Percentiles rank a stretch among this genome's conserved stretches.
phyloP scores from a whole-genome alignment of 2,113 vertebrate species.

The Prionailurus bengalensis region DNA sequence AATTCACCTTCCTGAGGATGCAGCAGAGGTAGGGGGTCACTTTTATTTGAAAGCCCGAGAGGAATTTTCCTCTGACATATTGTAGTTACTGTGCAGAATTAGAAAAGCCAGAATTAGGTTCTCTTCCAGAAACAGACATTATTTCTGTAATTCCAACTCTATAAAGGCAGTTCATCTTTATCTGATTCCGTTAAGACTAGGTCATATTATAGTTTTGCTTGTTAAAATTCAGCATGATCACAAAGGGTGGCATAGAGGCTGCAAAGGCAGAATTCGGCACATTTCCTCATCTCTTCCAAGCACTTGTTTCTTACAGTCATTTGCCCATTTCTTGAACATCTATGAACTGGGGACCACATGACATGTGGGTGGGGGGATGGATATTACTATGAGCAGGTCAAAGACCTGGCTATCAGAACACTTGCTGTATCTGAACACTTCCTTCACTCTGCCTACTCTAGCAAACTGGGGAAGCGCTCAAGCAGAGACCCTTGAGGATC shows the following conservation, averaged over 20 bases:
- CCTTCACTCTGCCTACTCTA: background rate
- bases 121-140: too few relatives aligned
- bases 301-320: background rate
- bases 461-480: background rate
- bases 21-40: background rate
- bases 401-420: background rate
- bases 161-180: background rate
- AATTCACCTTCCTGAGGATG: background rate
- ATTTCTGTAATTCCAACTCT: background rate
- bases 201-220: background rate
- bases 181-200: constrained; percentile 4
- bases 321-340: background rate
- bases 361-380: too few relatives aligned
- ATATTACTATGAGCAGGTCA: background rate
- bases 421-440: background rate
- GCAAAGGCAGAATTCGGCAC: background rate
- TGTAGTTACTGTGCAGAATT: background rate
- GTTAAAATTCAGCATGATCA: constrained; percentile 32
- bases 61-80: background rate
- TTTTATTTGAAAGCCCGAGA: constrained; percentile 5
- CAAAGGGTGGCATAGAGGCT: background rate
- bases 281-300: constrained; percentile 9
- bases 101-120: background rate
- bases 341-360: background rate
- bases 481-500: background rate